Conservation (phyloP, 1,140 invertebrate genomes). For the Drosophila neocordata region DNA sequence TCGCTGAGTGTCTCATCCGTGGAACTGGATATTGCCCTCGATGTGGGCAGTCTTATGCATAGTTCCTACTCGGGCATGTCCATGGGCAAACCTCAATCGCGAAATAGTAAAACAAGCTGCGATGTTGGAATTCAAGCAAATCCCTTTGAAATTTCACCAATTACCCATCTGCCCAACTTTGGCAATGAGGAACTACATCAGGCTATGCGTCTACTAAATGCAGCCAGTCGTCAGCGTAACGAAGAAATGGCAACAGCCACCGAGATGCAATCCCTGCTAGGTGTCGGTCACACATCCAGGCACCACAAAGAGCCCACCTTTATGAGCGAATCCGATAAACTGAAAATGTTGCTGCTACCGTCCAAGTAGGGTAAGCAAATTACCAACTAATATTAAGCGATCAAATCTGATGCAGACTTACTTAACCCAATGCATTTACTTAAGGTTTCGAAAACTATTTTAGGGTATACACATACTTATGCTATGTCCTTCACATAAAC, state of each 20-base stretch:
- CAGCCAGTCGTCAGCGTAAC: conserved; percentile 64
- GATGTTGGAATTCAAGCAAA: conserved; percentile 85
- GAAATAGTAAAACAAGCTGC: conserved; percentile 83
- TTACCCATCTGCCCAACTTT: conserved; percentile 77
- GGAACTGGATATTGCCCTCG: conserved; percentile 60
- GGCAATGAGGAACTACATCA: conserved; percentile 75
- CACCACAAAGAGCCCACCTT: conserved; percentile 66
- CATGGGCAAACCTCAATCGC: conserved; percentile 83
- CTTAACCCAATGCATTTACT: conserved; percentile 64
- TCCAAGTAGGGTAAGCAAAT: conserved; percentile 63
- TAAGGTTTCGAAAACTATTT: conserved; percentile 47
- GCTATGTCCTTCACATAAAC: not conserved
- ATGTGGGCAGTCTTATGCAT: conserved; percentile 68
- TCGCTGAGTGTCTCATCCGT: conserved; percentile 63
- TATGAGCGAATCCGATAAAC: conserved; percentile 82
- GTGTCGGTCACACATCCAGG: conserved; percentile 33
- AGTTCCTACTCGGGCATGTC: conserved; percentile 83
- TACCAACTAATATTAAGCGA: not conserved
- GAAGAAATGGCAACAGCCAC: conserved; percentile 47
- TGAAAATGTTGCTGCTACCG: conserved; percentile 82
- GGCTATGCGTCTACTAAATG: conserved; percentile 70
- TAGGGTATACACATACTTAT: conserved; percentile 3
- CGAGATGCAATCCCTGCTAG: conserved; percentile 68
- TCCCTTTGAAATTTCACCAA: conserved; percentile 85
- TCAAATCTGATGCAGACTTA: conserved; percentile 5